Evolutionary conservation across 1,140 invertebrate genomes (phyloP).

Genomic region (Aphelinus atriplicis): DNA sequence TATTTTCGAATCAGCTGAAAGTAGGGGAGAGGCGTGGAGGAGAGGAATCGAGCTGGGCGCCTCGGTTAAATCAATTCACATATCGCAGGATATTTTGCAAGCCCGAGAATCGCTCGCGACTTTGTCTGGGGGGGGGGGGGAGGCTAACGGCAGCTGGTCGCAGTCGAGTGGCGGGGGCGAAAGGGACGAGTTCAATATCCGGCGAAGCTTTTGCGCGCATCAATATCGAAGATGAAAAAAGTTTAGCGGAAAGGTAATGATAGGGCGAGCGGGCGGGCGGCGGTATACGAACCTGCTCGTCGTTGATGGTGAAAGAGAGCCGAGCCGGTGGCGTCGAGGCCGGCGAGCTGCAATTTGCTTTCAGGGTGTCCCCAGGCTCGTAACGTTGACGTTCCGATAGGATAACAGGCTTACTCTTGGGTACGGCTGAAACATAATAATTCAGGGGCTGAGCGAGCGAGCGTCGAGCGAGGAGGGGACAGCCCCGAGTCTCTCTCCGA

Average conservation of each 20-base stretch:
- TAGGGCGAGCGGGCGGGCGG: neutral
- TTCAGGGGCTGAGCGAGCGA: slow-evolving; percentile 35
- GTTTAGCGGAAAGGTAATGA: neutral
- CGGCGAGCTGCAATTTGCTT: slow-evolving; percentile 81
- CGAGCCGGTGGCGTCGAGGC: slow-evolving; percentile 75
- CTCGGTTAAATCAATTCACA: too few relatives aligned
- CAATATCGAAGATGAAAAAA: too few relatives aligned
- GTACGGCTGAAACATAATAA: slow-evolving; percentile 62
- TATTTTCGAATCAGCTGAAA: too few relatives aligned
- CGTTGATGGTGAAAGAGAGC: slow-evolving; percentile 79
- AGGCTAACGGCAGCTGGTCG: neutral
- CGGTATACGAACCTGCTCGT: slow-evolving; percentile 73
- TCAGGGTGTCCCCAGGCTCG: slow-evolving; percentile 77
- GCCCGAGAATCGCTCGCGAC: too few relatives aligned
- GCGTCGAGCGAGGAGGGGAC: slow-evolving; percentile 17
- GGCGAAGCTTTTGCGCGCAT: too few relatives aligned
- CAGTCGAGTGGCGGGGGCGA: neutral
- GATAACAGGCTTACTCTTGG: slow-evolving; percentile 57
- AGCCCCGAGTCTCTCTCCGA: slow-evolving; percentile 1
- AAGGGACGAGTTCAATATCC: neutral
- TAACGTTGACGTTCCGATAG: slow-evolving; percentile 75
- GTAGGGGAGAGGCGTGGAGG: too few relatives aligned
- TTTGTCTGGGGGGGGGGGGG: too few relatives aligned
- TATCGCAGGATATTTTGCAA: too few relatives aligned
- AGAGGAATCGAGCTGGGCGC: too few relatives aligned